phyloP scores from a whole-genome alignment of 1,140 invertebrate species.

The Neodiprion pinetum region DNA sequence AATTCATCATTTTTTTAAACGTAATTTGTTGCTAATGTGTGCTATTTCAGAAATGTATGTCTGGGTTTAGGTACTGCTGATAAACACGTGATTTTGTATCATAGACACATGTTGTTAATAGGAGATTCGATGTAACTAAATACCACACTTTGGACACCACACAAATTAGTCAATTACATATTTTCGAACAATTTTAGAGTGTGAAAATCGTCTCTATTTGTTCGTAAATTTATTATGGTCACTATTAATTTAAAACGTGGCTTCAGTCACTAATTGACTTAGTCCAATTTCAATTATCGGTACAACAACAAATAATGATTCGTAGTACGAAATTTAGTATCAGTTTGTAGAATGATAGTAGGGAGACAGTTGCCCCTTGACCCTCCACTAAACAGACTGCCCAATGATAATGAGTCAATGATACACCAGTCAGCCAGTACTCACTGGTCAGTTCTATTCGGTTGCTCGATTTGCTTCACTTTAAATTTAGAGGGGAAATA shows the following conservation, averaged over 20 bases:
- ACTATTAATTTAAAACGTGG: no score
- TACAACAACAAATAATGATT: neutral
- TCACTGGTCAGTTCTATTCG: conserved; percentile 1
- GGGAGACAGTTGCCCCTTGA: conserved; percentile 23
- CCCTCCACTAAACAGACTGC: conserved; percentile 16
- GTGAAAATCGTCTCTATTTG: neutral
- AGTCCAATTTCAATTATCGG: neutral
- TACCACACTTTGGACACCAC: neutral
- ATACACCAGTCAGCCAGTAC: neutral
- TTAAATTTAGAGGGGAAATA: neutral
- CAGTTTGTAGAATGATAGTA: conserved; percentile 14
- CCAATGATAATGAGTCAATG: conserved; percentile 17
- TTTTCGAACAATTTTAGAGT: neutral
- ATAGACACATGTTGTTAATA: neutral
- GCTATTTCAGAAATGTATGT: no score
- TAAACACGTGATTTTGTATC: no score
- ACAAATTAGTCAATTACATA: neutral
- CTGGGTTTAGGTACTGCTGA: no score
- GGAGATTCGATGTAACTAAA: neutral
- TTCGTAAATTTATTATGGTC: no score
- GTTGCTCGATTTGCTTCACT: neutral
- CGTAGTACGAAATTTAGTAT: neutral
- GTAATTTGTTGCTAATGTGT: neutral
- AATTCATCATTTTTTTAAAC: neutral
- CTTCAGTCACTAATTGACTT: no score